These are phyloP conservation scores for Trematomus loennbergii DNA, from an alignment of 2,113 vertebrate genomes.

Conservation along the genomic window DNA sequence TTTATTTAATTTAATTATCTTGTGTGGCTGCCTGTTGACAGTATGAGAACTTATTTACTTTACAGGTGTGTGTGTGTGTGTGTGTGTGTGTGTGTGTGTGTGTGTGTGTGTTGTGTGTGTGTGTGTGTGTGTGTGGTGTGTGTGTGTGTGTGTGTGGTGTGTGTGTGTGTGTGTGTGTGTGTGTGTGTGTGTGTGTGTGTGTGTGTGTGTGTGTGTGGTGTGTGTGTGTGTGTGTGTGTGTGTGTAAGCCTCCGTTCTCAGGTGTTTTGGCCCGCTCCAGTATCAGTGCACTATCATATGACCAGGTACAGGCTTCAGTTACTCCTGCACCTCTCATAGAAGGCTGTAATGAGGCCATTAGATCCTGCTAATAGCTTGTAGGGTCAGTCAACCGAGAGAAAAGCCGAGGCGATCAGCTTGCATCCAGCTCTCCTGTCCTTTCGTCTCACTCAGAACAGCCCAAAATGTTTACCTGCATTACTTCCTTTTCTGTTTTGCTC, in stretches of 20 bases:
- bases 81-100: conserved; percentile 8
- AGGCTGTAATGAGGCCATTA: conserved; percentile 96
- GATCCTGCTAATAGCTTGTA: conserved; percentile 91
- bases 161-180: not conserved
- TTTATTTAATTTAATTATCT: too few relatives aligned
- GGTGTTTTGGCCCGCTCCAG: conserved; percentile 63
- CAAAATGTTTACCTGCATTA: not conserved
- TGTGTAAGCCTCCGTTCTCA: conserved; percentile 36
- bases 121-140: conserved; percentile 4
- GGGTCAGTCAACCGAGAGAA: conserved; percentile 83
- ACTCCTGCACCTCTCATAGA: conserved; percentile 68
- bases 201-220: not conserved
- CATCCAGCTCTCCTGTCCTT: conserved; percentile 5
- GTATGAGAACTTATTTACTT: not conserved
- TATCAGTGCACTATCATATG: conserved; percentile 67
- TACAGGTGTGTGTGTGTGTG: conserved; percentile 4
- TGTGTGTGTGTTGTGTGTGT: conserved; percentile 6
- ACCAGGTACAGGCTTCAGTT: conserved; percentile 74
- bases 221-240: not conserved
- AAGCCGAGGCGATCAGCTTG: conserved; percentile 81
- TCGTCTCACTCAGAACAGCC: conserved; percentile 5
- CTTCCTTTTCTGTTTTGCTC: conserved; percentile 3
- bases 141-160: not conserved
- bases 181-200: conserved; percentile 2
- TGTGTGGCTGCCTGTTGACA: too few relatives aligned